Percentiles rank a stretch among this genome's conserved stretches.
Evolutionary conservation across 2,888 invertebrate genomes (phyloP).

Genomic region (Micoletzkya japonica): DNA sequence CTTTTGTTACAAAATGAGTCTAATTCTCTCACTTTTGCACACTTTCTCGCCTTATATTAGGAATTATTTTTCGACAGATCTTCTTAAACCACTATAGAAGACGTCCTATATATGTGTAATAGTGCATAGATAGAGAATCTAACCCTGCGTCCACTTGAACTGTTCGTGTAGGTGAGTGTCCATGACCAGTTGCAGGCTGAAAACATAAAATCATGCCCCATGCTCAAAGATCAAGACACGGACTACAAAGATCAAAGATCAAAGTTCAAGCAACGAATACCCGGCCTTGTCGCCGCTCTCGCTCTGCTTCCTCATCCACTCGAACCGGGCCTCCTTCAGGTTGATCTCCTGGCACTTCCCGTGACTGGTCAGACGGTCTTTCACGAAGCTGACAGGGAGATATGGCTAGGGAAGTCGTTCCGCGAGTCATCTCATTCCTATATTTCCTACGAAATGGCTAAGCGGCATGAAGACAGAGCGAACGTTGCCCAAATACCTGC

Average conservation of each 20-base stretch:
- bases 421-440: neutral
- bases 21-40: too few relatives aligned
- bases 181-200: constrained; percentile 47
- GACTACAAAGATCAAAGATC: neutral
- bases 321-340: constrained; percentile 36
- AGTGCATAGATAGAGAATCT: too few relatives aligned
- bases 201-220: constrained; percentile 6
- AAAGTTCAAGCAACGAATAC: constrained; percentile 11
- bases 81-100: too few relatives aligned
- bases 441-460: neutral
- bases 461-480: neutral
- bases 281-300: constrained; percentile 51
- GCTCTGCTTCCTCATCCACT: constrained; percentile 46
- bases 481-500: constrained; percentile 8
- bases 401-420: neutral
- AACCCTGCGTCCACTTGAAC: constrained; percentile 36
- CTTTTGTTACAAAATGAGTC: too few relatives aligned
- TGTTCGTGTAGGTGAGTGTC: constrained; percentile 56
- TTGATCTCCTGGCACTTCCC: constrained; percentile 55
- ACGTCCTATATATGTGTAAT: too few relatives aligned
- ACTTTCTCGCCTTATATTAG: too few relatives aligned
- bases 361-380: constrained; percentile 53
- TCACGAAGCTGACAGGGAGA: constrained; percentile 37
- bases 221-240: neutral
- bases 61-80: too few relatives aligned